A percentile compares a stretch with the other conserved stretches of the same genome.
phyloP scores from a whole-genome alignment of 2,113 vertebrate species.

The Otocyon megalotis region DNA sequence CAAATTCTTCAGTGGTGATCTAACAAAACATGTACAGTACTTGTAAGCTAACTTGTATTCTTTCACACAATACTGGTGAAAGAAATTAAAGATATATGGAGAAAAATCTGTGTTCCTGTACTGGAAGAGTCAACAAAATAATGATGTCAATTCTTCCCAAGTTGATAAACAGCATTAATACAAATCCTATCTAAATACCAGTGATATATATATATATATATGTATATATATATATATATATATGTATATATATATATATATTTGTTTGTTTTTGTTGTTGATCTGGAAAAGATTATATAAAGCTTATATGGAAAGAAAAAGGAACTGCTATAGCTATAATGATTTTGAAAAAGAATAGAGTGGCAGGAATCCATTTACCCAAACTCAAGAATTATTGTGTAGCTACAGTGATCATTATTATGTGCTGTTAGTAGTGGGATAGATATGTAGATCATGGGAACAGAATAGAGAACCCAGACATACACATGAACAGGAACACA shows the following conservation, averaged over 20 bases:
- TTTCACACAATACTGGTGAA: background rate
- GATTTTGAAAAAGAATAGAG: background rate
- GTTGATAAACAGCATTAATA: background rate
- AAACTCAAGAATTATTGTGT: background rate
- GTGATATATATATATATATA: background rate
- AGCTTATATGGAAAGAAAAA: slow-evolving; percentile 12
- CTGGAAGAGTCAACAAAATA: background rate
- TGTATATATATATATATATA: too few relatives aligned
- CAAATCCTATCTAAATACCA: background rate
- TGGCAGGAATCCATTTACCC: background rate
- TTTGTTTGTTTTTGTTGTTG: background rate
- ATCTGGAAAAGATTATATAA: background rate
- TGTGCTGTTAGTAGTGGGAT: background rate
- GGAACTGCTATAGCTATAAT: background rate
- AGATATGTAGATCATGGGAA: background rate
- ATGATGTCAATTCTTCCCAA: background rate
- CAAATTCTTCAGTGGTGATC: background rate
- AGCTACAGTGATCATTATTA: background rate
- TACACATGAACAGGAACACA: background rate
- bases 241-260: too few relatives aligned
- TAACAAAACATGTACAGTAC: background rate
- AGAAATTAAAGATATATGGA: background rate
- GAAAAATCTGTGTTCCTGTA: background rate
- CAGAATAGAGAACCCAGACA: background rate
- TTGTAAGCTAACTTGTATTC: background rate